Conservation (phyloP, 2,113 vertebrate species). For the Oreocharis arfaki region DNA sequence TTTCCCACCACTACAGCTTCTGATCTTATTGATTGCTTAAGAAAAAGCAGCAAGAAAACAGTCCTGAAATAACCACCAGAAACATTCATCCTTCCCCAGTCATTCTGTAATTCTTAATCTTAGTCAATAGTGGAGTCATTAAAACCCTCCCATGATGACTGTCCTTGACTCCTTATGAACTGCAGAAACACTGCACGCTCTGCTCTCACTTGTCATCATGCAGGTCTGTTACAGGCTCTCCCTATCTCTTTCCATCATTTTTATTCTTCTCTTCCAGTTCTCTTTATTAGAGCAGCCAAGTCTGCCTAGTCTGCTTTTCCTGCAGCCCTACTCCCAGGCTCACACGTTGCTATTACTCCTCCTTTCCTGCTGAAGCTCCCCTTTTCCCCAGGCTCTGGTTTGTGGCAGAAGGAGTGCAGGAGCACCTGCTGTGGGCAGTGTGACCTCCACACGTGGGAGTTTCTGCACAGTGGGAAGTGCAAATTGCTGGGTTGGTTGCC, state of each 20-base stretch:
- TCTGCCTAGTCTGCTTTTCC: background rate
- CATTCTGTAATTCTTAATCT: background rate
- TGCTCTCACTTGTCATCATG: background rate
- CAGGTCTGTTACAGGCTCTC: background rate
- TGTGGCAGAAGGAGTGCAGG: background rate
- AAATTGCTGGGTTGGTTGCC: background rate
- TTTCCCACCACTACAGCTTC: background rate
- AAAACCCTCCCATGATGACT: background rate
- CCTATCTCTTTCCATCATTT: background rate
- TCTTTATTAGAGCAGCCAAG: background rate
- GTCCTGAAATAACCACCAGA: conserved; percentile 10
- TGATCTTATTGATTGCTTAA: conserved; percentile 32
- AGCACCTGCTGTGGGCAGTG: background rate
- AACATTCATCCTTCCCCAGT: conserved; percentile 2
- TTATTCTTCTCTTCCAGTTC: background rate
- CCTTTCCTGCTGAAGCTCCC: background rate
- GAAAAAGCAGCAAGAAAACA: conserved; percentile 14
- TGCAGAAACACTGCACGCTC: background rate
- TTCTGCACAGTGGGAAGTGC: fast-evolving
- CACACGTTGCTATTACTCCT: background rate
- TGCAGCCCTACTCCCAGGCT: background rate
- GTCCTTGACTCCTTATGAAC: background rate
- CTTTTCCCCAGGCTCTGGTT: background rate
- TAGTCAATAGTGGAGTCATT: background rate
- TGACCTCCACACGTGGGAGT: fast-evolving